These are phyloP conservation scores for Dreissena rostriformis DNA, from an alignment of 1,140 invertebrate genomes.

Conservation along the genomic window DNA sequence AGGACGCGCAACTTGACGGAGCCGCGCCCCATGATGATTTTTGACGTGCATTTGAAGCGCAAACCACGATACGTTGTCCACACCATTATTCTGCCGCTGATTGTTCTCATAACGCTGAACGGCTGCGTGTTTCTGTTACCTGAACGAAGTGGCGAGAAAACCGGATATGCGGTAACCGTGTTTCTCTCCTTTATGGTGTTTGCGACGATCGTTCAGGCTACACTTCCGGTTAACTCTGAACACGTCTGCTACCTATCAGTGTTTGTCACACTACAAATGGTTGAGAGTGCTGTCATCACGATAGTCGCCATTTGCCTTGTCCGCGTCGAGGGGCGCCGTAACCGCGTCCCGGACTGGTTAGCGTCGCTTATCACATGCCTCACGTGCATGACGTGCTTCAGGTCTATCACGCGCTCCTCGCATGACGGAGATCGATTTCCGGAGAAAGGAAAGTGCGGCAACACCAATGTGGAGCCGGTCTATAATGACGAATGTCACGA, in stretches of 20 bases:
- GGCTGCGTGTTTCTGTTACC: constrained; percentile 10
- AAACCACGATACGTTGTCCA: constrained; percentile 6
- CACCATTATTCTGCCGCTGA: constrained; percentile 1
- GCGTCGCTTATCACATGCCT: not conserved
- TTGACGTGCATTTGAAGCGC: constrained; percentile 5
- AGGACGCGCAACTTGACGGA: not conserved
- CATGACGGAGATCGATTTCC: not conserved
- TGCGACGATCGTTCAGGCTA: not conserved
- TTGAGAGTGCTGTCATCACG: not conserved
- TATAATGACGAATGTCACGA: not conserved
- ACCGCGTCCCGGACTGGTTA: not conserved
- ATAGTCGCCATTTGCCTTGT: not conserved
- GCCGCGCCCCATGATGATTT: not conserved
- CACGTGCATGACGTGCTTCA: not conserved
- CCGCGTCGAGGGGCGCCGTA: not conserved
- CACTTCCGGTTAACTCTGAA: constrained; percentile 8
- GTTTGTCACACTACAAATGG: not conserved
- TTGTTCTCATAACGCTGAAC: constrained; percentile 13
- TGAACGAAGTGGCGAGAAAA: constrained; percentile 4
- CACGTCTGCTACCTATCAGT: not conserved
- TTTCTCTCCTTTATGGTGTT: constrained; percentile 20
- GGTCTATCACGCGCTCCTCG: not conserved
- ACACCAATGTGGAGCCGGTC: not conserved
- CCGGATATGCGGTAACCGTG: constrained; percentile 2
- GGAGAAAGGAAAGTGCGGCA: not conserved